Evolutionary conservation across 2,113 vertebrate species (phyloP), one percentile per base, ranked within the genome.

Genomic region (Globicephala melas): DNA sequence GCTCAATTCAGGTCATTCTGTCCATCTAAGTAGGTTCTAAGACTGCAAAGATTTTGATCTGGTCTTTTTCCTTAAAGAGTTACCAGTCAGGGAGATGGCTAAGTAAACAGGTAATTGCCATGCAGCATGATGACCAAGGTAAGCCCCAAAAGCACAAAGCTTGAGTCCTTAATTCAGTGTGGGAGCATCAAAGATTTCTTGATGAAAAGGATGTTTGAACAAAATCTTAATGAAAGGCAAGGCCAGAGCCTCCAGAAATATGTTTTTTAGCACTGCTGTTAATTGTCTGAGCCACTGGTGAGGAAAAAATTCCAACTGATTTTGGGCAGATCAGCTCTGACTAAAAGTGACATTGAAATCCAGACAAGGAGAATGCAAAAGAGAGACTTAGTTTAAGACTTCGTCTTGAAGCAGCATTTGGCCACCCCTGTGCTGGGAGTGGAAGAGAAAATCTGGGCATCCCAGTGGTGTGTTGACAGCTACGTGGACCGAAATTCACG

Each of bases 281-380:
- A 77, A 97, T 94, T 58, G 91, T 82, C 44, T 89, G 67, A 68
- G 73, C 63, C 79, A 60, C 0, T 62, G 58, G 74, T 65, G 50
- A 96, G 89, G 87, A 79, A 79, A 89, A 83, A 68, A 80, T 47
- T 55, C 28, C 44, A 33, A 92, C 55, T 68, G 90, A 87, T 93
- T 96, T 67, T 71, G 60, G 87, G 50, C 36, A 79, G 68, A 91
- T 87, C 80, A 89, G 68, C 74, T 94, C 36, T 88, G 74, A 96
- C 67, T 86, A 44, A 97, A 96, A 96, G 60, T 79, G 92, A 83
- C 67, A 50, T 0, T 67, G 36, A 89, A 82, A 92, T 55, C 79
- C 63, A 95, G 87, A 92, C 79, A 89, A 53, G 36, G 80, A 33
- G 50, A 76, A 58, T 63, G 53, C 23, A 47, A 86, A 62, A 70